phyloP scores from a whole-genome alignment of 2,113 vertebrate species.

The Gallinago media region DNA sequence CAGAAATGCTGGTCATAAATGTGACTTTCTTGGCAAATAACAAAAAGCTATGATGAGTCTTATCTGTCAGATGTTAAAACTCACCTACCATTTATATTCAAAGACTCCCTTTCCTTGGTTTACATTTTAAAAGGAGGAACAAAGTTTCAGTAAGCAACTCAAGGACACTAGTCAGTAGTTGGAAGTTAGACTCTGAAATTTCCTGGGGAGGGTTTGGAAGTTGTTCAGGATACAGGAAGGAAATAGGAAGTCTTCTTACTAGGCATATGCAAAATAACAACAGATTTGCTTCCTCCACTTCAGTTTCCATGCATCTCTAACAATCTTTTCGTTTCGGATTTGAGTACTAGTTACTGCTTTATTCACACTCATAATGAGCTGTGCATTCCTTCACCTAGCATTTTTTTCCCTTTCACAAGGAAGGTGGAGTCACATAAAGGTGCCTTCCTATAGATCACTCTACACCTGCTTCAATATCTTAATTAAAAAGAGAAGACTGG shows the following conservation, averaged over 20 bases:
- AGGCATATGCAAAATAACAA: not conserved
- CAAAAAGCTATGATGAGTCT: not conserved
- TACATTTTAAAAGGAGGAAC: not conserved
- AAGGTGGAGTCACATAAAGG: not conserved
- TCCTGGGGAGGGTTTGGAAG: rapidly evolving
- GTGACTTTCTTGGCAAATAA: not conserved
- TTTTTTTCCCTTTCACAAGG: not conserved
- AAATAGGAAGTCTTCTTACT: not conserved
- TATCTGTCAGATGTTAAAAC: not conserved
- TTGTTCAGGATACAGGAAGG: not conserved
- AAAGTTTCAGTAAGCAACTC: not conserved
- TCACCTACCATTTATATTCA: not conserved
- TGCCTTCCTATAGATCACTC: not conserved
- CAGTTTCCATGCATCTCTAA: not conserved
- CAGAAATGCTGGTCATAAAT: not conserved
- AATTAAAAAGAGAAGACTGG: not conserved
- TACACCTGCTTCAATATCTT: not conserved
- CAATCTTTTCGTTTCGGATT: not conserved
- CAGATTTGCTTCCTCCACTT: not conserved
- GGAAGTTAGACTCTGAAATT: not conserved
- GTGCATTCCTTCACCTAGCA: not conserved
- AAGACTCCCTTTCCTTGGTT: not conserved
- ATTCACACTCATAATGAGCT: not conserved
- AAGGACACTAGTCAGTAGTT: no score
- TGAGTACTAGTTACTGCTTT: not conserved